phyloP scores from a whole-genome alignment of 2,113 vertebrate genomes.

The Lipophrys pholis region DNA sequence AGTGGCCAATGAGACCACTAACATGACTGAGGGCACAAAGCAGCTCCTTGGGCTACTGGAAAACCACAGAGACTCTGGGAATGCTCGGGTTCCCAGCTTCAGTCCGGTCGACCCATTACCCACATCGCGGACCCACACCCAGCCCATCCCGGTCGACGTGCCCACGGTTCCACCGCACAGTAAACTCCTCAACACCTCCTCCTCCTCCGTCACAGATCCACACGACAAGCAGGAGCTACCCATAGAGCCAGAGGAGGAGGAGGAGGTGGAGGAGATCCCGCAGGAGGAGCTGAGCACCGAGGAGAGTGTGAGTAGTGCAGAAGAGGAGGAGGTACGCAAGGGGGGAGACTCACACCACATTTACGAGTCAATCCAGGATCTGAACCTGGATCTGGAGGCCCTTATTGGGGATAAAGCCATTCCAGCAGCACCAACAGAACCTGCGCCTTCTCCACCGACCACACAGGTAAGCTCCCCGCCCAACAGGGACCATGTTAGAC shows the following conservation, averaged over 20 bases:
- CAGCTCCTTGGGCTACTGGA: background rate
- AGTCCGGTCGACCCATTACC: conserved; percentile 67
- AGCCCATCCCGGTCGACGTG: conserved; percentile 71
- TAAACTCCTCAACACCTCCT: background rate
- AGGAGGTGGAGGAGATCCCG: conserved; percentile 5
- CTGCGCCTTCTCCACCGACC: conserved; percentile 9
- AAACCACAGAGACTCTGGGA: conserved; percentile 43
- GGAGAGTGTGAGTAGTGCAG: conserved; percentile 24
- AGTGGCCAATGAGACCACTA: conserved; percentile 14
- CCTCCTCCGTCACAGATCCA: background rate
- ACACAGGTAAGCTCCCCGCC: conserved; percentile 44
- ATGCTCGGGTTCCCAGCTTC: conserved; percentile 68
- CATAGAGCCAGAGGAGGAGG: conserved; percentile 32
- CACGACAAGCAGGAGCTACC: conserved; percentile 34
- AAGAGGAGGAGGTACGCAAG: conserved; percentile 18
- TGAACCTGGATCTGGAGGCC: conserved; percentile 65
- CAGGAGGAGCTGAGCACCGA: conserved; percentile 39
- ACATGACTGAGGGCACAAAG: conserved; percentile 40
- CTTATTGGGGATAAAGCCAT: conserved; percentile 31
- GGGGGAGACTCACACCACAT: conserved; percentile 80
- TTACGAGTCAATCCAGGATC: conserved; percentile 83
- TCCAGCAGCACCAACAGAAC: conserved; percentile 9
- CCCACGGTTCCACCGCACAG: conserved; percentile 42
- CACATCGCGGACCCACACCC: conserved; percentile 28
- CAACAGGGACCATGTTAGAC: no score